Evolutionary conservation across 2,797 vertebrate species (phyloP).

Genomic region (Gastrophryne carolinensis): DNA sequence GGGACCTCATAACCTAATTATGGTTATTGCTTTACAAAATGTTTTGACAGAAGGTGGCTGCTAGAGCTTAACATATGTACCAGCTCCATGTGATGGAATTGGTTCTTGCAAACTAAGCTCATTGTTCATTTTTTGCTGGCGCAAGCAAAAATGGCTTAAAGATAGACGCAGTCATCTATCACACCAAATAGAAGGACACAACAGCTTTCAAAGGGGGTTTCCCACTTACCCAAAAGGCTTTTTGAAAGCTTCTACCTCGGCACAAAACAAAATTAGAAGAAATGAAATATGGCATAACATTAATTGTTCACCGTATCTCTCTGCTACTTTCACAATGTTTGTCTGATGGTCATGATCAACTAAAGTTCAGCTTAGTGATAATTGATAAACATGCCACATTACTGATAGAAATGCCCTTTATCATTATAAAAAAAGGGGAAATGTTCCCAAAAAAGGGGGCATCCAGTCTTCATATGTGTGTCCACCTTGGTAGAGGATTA

Average conservation of each 20-base stretch:
- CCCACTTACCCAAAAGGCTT: constrained; percentile 97
- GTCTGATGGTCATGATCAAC: constrained; percentile 87
- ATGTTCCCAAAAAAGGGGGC: constrained; percentile 87
- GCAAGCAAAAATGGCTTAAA: constrained; percentile 91
- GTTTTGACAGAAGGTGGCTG: constrained; percentile 83
- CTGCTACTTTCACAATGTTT: constrained; percentile 87
- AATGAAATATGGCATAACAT: constrained; percentile 90
- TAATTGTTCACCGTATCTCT: constrained; percentile 91
- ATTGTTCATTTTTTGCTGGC: constrained; percentile 88
- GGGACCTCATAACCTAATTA: constrained; percentile 85
- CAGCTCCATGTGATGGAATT: constrained; percentile 79
- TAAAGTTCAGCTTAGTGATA: constrained; percentile 82
- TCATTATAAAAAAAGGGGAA: constrained; percentile 86
- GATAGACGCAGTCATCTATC: constrained; percentile 89
- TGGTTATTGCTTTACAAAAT: constrained; percentile 90
- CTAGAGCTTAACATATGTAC: constrained; percentile 80
- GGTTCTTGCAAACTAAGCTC: constrained; percentile 90
- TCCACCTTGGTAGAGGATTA: constrained; percentile 90
- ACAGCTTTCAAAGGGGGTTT: constrained; percentile 92
- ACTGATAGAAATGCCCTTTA: constrained; percentile 79
- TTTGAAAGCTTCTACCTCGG: constrained; percentile 99
- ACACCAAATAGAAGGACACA: constrained; percentile 96
- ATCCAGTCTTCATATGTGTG: constrained; percentile 76
- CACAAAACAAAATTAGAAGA: constrained; percentile 71
- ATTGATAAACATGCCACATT: constrained; percentile 84